Evolutionary conservation across 1,140 invertebrate species (phyloP).

Genomic region (Cardiocondyla obscurior): DNA sequence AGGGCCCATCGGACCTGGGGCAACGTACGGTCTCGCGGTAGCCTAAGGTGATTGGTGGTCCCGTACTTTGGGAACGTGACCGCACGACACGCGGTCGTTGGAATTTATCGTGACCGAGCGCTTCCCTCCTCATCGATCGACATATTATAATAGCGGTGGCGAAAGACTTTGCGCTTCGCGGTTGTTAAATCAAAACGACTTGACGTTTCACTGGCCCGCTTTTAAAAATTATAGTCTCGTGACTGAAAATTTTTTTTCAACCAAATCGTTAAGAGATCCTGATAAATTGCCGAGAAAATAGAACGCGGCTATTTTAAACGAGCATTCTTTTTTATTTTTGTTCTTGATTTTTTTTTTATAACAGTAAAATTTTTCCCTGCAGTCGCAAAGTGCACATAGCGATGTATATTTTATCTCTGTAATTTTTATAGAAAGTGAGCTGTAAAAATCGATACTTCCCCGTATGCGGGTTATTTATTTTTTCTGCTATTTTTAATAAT

Average conservation of each 20-base stretch:
- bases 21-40: conserved; percentile 28
- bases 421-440: not conserved
- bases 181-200: too few relatives aligned
- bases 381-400: too few relatives aligned
- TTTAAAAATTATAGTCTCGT: too few relatives aligned
- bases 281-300: not conserved
- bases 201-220: too few relatives aligned
- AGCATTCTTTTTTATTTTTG: not conserved
- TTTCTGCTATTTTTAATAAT: conserved; percentile 40
- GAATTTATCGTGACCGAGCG: conserved; percentile 31
- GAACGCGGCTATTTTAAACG: not conserved
- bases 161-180: too few relatives aligned
- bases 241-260: not conserved
- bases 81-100: conserved; percentile 23
- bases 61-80: conserved; percentile 40
- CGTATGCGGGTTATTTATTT: conserved; percentile 9
- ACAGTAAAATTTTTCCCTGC: not conserved
- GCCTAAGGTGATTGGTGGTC: conserved; percentile 33
- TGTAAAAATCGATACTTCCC: not conserved
- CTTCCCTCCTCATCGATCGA: not conserved
- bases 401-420: not conserved
- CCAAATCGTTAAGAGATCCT: not conserved
- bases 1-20: not conserved
- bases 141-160: not conserved
- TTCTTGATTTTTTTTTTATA: too few relatives aligned